Evolutionary conservation across 2,888 invertebrate genomes (phyloP), one percentile per base, ranked within the genome.

Genomic region (Lasius fuliginosus): DNA sequence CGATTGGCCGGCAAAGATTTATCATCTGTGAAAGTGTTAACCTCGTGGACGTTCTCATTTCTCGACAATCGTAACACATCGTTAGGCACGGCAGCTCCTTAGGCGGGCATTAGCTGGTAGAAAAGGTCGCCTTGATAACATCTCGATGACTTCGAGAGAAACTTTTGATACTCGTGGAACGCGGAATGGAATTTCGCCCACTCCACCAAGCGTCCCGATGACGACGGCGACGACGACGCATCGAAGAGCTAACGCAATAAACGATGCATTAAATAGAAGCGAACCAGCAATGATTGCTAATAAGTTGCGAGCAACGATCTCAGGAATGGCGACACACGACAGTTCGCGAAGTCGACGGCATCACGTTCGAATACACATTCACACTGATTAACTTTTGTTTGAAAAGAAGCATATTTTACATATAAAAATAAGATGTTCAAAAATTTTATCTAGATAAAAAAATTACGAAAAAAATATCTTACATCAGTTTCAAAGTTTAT

Each of bases 221-320:
- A 18, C 46, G 68, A 67, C 33, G 42, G 33, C 58, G 18, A 27
- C 79, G 62, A 71, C 49, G 77, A 56, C 56, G 68, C 77, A 79
- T 81, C 73, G 60, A 81, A 81, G 60, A 81, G 60, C 79, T 81
- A 81, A 79, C 79, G 79, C 71, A 79, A 79, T 79, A 79, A 81
- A 81, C 73, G 73, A 81, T 81, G 79, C 79, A 73, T 81, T 73
- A 81, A 81, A 73, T 73, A 46, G 79, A 73, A 81, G 79, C 46
- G 58, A 27, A 18, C 73, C 36, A 60, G 73, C 73, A 81, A 81
- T 81, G 73, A 73, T 49, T 81, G 60, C 46, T 81, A 73, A 81
- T 81, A 73, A 81, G 46, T 79, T 60, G 73, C 46, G 60, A 73
- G 73, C 60, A 73, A 81, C 79, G 73, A 81, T 81, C 79, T 33